Evolutionary conservation across 2,888 invertebrate genomes (phyloP), one percentile per base, ranked within the genome.

Genomic region (Metacarcinus magister): DNA sequence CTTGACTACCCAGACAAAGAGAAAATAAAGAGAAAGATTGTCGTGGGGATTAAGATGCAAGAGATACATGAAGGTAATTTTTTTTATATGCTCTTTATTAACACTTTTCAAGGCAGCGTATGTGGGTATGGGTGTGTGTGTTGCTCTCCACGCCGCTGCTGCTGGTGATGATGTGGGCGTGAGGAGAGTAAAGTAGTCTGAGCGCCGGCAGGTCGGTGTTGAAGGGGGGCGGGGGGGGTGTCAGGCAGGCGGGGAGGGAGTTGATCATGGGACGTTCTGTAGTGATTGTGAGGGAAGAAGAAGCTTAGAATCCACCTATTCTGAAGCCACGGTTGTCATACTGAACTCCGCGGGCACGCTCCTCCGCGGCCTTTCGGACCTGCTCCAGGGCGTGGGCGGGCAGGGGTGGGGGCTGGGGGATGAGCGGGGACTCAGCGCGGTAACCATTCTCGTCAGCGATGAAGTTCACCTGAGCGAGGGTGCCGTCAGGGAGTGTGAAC

Each of bases 371-470:
- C 32, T 54, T 23, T 54, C 75, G 60, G 89, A 96, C 93, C 93
- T 95, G 96, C 39, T 96, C 95, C 23, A 93, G 32, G 44, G 93
- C 96, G 89, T 95, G 95, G 91, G 87, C 93, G 60, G 95, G 96
- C 46, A 96, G 67, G 28, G 95, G 94, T 32, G 60, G 96, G n/a
- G 93, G 19, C 13, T 67, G 75, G 39, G 96, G 96, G 92, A 96
- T 60, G 19, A 46, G 54, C 0, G 93, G 93, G 19, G 95, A 95
- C 48, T 96, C 94, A 19, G 96, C 43, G 19, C 93, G 95, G 94
- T 46, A 96, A 4, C 96, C 96, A 32, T 13, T 39, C 91, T 96
- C 96, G 44, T 94, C 96, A 32, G 96, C 96, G 28, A 93, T 43
- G 95, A 93, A 95, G 89, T 28, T 43, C 46, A 93, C 94, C 16